Conservation (phyloP, 2,797 vertebrate genomes). For the Aldrovandia affinis region DNA sequence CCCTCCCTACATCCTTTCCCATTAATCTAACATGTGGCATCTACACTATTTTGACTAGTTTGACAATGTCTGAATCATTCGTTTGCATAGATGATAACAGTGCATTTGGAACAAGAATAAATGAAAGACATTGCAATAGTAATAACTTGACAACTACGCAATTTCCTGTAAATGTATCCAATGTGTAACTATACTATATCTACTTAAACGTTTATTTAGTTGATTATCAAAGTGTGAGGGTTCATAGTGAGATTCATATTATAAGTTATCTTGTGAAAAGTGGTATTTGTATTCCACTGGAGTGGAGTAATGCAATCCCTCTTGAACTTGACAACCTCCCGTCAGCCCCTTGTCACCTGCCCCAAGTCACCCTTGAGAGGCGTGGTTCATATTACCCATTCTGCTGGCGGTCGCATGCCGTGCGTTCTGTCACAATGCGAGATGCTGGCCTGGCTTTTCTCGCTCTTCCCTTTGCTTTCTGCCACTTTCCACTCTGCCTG, state of each 20-base stretch:
- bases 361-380: background rate
- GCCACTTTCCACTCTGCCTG: conserved; percentile 69
- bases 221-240: background rate
- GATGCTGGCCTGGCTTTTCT: conserved; percentile 47
- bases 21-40: background rate
- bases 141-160: background rate
- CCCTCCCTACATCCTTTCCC: background rate
- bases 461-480: conserved; percentile 37
- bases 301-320: background rate
- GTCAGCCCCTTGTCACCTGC: conserved; percentile 19
- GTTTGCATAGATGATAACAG: background rate
- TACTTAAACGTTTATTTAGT: background rate
- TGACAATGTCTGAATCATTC: too few species aligned
- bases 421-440: conserved; percentile 57
- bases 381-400: background rate
- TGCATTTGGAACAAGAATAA: background rate
- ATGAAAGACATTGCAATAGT: background rate
- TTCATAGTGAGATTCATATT: background rate
- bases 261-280: background rate
- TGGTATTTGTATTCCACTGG: background rate
- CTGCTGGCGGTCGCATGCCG: conserved; percentile 10
- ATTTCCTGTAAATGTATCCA: background rate
- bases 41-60: too few species aligned
- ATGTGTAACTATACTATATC: background rate
- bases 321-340: background rate